phyloP scores from a whole-genome alignment of 2,888 invertebrate genomes.

The Scaptomyza cyrtandrae region DNA sequence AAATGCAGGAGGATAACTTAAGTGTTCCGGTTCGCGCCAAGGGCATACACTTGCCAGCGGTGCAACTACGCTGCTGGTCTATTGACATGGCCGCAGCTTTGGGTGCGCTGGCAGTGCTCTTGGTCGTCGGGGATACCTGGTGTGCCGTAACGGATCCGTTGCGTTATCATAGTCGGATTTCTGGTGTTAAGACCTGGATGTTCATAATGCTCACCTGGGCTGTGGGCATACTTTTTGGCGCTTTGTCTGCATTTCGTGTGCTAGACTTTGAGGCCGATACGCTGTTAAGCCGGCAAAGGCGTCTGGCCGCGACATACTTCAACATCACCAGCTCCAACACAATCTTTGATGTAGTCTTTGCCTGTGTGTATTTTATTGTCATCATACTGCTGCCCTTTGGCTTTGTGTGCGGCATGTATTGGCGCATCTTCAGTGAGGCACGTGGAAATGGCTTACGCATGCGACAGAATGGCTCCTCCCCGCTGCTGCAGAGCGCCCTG shows the following conservation, averaged over 20 bases:
- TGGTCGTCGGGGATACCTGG: constrained; percentile 86
- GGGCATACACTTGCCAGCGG: constrained; percentile 46
- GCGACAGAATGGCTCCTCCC: constrained; percentile 85
- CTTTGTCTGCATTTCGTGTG: constrained; percentile 83
- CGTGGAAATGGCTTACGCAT: constrained; percentile 84
- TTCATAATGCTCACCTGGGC: constrained; percentile 84
- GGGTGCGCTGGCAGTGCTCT: constrained; percentile 83
- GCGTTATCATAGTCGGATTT: constrained; percentile 86
- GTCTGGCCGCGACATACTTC: constrained; percentile 68
- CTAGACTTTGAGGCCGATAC: constrained; percentile 81
- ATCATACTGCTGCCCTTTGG: constrained; percentile 84
- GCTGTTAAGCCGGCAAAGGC: constrained; percentile 74
- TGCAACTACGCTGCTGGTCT: constrained; percentile 82
- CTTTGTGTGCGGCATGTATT: constrained; percentile 85
- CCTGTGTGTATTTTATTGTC: constrained; percentile 83
- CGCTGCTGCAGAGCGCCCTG: constrained; percentile 84
- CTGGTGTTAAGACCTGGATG: constrained; percentile 84
- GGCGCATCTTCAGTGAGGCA: constrained; percentile 85
- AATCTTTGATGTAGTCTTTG: constrained; percentile 81
- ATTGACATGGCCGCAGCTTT: constrained; percentile 84
- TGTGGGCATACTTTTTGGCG: constrained; percentile 83
- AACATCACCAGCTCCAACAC: constrained; percentile 70
- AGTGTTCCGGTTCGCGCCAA: constrained; percentile 42
- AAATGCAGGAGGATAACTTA: constrained; percentile 74
- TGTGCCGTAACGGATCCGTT: constrained; percentile 87